These are phyloP conservation scores for Piaya cayana DNA, from an alignment of 2,113 vertebrate genomes.

Conservation along the genomic window DNA sequence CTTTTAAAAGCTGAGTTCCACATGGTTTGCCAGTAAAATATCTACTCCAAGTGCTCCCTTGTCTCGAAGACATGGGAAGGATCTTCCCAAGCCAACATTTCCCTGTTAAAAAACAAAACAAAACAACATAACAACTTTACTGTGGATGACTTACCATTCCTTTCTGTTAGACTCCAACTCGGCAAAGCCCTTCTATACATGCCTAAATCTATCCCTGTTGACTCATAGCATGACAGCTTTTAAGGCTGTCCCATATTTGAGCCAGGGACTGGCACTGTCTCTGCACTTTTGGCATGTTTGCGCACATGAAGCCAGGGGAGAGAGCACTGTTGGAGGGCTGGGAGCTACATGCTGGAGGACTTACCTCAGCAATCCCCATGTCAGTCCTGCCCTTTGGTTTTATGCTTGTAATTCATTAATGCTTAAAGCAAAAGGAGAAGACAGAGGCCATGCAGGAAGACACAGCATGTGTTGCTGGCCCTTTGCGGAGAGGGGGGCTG, in stretches of 20 bases:
- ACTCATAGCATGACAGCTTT: background rate
- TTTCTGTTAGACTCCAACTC: background rate
- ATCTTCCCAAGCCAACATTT: background rate
- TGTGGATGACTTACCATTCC: background rate
- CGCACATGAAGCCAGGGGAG: background rate
- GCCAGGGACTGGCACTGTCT: background rate
- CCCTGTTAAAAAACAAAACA: background rate
- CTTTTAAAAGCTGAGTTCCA: background rate
- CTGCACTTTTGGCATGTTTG: background rate
- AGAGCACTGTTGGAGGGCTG: background rate
- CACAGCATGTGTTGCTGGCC: background rate
- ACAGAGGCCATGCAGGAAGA: background rate
- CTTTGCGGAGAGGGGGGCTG: background rate
- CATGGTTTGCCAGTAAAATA: background rate
- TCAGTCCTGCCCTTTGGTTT: background rate
- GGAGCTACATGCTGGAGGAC: background rate
- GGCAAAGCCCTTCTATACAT: background rate
- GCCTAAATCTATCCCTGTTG: background rate
- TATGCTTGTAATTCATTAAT: background rate
- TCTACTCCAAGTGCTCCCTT: background rate
- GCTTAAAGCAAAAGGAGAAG: background rate
- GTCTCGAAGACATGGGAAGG: background rate
- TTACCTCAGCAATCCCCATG: background rate
- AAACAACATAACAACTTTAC: background rate
- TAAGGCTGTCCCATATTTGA: background rate